Evolutionary conservation across 2,888 invertebrate species (phyloP), one percentile per base, ranked within the genome.

Genomic region (Rhorus exstirpatorius): DNA sequence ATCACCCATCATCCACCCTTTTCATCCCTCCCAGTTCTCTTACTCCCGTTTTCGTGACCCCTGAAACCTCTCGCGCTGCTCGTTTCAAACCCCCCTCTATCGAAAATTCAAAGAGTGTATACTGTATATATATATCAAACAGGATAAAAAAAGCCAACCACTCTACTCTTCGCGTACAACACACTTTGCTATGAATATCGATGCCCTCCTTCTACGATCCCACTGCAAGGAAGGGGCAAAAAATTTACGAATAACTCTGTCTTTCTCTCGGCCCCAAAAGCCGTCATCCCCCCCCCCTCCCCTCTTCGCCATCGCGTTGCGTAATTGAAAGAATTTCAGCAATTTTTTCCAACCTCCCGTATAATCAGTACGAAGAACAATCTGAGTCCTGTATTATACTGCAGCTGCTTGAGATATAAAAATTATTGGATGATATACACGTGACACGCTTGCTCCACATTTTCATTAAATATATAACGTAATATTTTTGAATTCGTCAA

Each of bases 241-340:
- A 70, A 74, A 81, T 71, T 82, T 79, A 80, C 71, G 67, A 67
- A 53, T 74, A 75, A 76, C 55, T 78, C 63, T 55, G 17, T 41
- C 17, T 21, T 26, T 31, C 41, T 75, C 41, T 55, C 31, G 4
- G 10, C 24, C n/a, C 38, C 63, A 14, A 75, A 75, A n/a, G n/a
- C n/a, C n/a, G 63, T 53, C 63, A 41, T 44, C 38, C 35, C 55
- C 14, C 61, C 44, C 65, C 41, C 10, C n/a, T 31, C 35, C 55
- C 14, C 61, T 31, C 65, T 31, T 14, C n/a, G 6, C 60, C 61
- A 60, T 71, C 44, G 8, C 38, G 19, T 86, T 84, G 82, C 86
- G 89, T 90, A 90, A 91, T 91, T 91, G 90, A 88, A 90, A 89
- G 90, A 90, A 91, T 90, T 90, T 89, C 86, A 85, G 31, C 65